Percentiles rank a stretch among this genome's conserved stretches.
These are phyloP conservation scores for Actenoides lindsayi DNA, from an alignment of 2,113 vertebrate species.

Conservation along the genomic window DNA sequence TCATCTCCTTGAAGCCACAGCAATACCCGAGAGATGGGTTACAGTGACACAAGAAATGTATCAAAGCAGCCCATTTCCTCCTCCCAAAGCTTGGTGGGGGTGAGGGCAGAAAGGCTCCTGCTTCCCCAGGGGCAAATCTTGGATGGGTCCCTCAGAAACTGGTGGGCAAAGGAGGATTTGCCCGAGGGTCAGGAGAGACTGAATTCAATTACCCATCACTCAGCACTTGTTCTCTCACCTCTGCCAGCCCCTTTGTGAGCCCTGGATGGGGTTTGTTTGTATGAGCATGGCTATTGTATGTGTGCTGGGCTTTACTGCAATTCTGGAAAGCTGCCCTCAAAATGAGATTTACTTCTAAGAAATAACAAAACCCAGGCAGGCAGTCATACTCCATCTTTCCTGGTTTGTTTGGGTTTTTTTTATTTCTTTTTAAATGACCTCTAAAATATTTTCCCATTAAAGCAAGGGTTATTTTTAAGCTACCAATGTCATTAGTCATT, in stretches of 20 bases:
- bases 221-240: not conserved
- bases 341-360: constrained; percentile 16
- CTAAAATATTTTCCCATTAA: constrained; percentile 55
- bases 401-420: not conserved
- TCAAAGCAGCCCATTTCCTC: not conserved
- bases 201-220: not conserved
- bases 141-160: not conserved
- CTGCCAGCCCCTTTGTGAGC: not conserved
- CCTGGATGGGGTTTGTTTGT: not conserved
- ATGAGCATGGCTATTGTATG: not conserved
- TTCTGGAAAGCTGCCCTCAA: not conserved
- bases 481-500: not conserved
- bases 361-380: constrained; percentile 9
- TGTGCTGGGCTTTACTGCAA: not conserved
- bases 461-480: constrained; percentile 23
- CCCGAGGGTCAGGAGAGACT: not conserved
- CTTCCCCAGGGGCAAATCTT: not conserved
- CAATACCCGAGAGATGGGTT: not conserved
- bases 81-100: fast-evolving
- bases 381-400: not conserved
- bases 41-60: fast-evolving
- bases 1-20: not conserved
- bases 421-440: constrained; percentile 11
- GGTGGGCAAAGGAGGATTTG: not conserved
- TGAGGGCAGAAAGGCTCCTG: not conserved